These are phyloP conservation scores for Apotomis capreana DNA, from an alignment of 2,888 invertebrate genomes.

Conservation along the genomic window DNA sequence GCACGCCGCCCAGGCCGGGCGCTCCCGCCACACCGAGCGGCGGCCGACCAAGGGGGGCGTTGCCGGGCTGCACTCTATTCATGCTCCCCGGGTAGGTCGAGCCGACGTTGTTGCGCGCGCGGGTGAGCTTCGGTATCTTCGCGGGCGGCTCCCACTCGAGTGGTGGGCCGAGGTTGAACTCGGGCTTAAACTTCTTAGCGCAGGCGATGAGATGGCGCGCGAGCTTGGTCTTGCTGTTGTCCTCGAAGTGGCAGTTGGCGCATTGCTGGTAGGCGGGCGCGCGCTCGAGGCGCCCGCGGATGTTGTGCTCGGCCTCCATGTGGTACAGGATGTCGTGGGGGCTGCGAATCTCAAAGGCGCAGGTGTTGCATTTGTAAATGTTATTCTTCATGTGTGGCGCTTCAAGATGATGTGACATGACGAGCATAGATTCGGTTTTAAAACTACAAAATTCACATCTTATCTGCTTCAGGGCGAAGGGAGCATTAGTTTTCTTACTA, in stretches of 20 bases:
- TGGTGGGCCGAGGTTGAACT: slow-evolving; percentile 93
- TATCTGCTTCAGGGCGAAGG: slow-evolving; percentile 90
- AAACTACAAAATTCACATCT: slow-evolving; percentile 96
- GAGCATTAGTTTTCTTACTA: slow-evolving; percentile 94
- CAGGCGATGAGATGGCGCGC: slow-evolving; percentile 95
- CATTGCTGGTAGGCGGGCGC: slow-evolving; percentile 97
- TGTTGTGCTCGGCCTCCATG: slow-evolving; percentile 96
- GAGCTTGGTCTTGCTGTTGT: slow-evolving; percentile 95
- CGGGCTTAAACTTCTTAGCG: slow-evolving; percentile 95
- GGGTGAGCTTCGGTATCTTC: slow-evolving; percentile 90
- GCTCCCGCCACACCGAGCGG: slow-evolving; percentile 63
- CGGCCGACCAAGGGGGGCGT: slow-evolving; percentile 72
- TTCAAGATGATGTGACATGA: slow-evolving; percentile 95
- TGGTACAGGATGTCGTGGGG: slow-evolving; percentile 96
- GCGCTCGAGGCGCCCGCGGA: slow-evolving; percentile 93
- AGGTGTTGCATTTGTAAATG: slow-evolving; percentile 94
- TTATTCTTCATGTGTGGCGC: slow-evolving; percentile 96
- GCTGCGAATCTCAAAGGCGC: slow-evolving; percentile 92
- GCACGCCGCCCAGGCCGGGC: slow-evolving; percentile 52
- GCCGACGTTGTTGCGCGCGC: slow-evolving; percentile 74
- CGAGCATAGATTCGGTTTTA: slow-evolving; percentile 93
- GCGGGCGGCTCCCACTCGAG: slow-evolving; percentile 97
- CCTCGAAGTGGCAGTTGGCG: slow-evolving; percentile 97
- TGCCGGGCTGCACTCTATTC: slow-evolving; percentile 77
- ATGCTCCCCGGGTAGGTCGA: slow-evolving; percentile 77